A percentile compares a stretch with the other conserved stretches of the same genome.
Evolutionary conservation across 2,113 vertebrate genomes (phyloP).

Genomic region (Deroptyus accipitrinus): DNA sequence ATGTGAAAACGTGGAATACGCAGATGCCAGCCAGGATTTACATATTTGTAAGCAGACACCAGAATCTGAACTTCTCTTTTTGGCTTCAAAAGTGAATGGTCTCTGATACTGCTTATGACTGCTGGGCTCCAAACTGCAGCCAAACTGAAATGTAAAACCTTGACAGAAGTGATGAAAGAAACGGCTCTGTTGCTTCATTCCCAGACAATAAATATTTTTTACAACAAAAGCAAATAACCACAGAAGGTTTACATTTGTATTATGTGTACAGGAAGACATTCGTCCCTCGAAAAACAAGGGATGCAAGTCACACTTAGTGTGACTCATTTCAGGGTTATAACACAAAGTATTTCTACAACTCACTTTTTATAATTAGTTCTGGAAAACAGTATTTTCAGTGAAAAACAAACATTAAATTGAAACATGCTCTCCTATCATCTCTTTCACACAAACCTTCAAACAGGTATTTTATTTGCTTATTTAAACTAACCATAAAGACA

Average conservation of each 20-base stretch:
- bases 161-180: background rate
- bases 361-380: background rate
- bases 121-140: background rate
- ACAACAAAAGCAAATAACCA: background rate
- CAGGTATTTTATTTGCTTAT: background rate
- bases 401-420: background rate
- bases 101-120: background rate
- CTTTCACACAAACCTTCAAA: background rate
- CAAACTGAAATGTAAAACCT: background rate
- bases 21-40: background rate
- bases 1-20: background rate
- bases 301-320: background rate
- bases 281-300: background rate
- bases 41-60: background rate
- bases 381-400: background rate
- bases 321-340: background rate
- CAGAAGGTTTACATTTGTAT: background rate
- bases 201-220: background rate
- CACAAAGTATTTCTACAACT: background rate
- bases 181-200: background rate
- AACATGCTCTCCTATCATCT: background rate
- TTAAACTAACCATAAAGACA: background rate
- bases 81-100: background rate
- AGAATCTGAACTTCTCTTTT: background rate
- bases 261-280: background rate